phyloP scores from a whole-genome alignment of 2,797 vertebrate species.

The Scarus forsteni region DNA sequence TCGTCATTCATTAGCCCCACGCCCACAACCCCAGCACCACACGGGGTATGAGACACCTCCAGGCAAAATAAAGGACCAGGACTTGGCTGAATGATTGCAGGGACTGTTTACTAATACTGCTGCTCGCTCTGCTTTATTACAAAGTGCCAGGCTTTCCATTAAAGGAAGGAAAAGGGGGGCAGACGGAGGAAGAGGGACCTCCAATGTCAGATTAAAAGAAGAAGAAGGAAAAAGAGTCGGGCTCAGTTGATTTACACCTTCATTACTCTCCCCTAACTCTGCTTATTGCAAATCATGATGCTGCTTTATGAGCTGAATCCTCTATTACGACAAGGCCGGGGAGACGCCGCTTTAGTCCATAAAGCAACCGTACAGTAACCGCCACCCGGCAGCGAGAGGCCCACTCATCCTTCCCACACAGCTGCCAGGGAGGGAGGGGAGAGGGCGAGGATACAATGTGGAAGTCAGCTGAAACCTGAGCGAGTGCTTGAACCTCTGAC shows the following conservation, averaged over 20 bases:
- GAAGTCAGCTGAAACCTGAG: background rate
- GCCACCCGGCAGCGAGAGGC: conserved; percentile 50
- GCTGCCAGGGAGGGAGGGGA: conserved; percentile 19
- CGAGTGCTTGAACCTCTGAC: too few species aligned
- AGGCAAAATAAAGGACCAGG: conserved; percentile 59
- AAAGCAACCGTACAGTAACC: conserved; percentile 72
- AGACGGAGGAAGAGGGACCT: conserved; percentile 40
- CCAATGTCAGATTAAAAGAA: conserved; percentile 69
- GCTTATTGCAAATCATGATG: conserved; percentile 80
- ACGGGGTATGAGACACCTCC: conserved; percentile 44
- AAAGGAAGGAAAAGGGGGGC: conserved; percentile 30
- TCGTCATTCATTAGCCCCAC: conserved; percentile 72
- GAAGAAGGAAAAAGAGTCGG: conserved; percentile 41
- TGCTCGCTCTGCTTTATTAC: conserved; percentile 76
- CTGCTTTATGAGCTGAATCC: conserved; percentile 80
- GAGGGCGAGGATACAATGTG: background rate
- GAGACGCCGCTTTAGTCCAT: conserved; percentile 70
- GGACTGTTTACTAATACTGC: conserved; percentile 77
- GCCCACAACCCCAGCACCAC: conserved; percentile 48
- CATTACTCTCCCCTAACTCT: conserved; percentile 79
- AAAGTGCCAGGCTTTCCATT: conserved; percentile 70
- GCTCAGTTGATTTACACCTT: conserved; percentile 79
- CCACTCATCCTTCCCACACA: conserved; percentile 47
- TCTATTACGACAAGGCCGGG: conserved; percentile 73
- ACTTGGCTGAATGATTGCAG: conserved; percentile 68